Percentiles rank a stretch among this genome's conserved stretches.
phyloP scores from a whole-genome alignment of 1,140 invertebrate genomes.

The Saxidomus purpurata region DNA sequence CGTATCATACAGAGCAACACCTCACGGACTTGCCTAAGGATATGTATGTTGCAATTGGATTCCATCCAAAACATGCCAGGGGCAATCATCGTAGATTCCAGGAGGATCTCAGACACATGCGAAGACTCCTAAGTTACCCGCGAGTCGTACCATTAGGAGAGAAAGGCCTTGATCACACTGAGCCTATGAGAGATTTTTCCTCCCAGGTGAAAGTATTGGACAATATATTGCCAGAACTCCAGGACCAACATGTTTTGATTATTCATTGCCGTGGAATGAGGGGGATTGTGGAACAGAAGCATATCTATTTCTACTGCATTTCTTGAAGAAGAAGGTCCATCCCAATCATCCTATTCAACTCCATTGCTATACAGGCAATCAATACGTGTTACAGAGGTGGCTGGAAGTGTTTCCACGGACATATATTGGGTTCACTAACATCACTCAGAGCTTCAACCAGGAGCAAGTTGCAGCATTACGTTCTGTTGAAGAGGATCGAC shows the following conservation, averaged over 20 bases:
- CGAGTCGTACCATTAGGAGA: background rate
- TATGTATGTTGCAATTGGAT: background rate
- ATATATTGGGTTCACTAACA: slow-evolving; percentile 4
- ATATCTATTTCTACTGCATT: slow-evolving; percentile 8
- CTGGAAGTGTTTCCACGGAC: background rate
- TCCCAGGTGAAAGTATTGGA: background rate
- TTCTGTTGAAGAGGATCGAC: background rate
- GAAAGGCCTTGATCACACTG: slow-evolving; percentile 43
- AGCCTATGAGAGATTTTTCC: slow-evolving; percentile 9
- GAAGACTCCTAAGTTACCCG: background rate
- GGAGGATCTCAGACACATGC: background rate
- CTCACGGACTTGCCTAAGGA: background rate
- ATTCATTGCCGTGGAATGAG: slow-evolving; percentile 37
- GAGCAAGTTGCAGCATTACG: background rate
- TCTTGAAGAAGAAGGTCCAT: background rate
- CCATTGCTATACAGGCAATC: slow-evolving; percentile 44
- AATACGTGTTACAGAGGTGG: slow-evolving; percentile 22
- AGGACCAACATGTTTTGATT: slow-evolving; percentile 2
- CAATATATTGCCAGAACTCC: background rate
- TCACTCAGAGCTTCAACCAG: background rate
- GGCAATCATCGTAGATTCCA: background rate
- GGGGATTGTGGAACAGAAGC: slow-evolving; percentile 45
- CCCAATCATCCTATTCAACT: background rate
- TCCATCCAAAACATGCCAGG: slow-evolving; percentile 10
- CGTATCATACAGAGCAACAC: background rate